phyloP scores from a whole-genome alignment of 1,140 invertebrate genomes.

The Drosophila bocqueti region DNA sequence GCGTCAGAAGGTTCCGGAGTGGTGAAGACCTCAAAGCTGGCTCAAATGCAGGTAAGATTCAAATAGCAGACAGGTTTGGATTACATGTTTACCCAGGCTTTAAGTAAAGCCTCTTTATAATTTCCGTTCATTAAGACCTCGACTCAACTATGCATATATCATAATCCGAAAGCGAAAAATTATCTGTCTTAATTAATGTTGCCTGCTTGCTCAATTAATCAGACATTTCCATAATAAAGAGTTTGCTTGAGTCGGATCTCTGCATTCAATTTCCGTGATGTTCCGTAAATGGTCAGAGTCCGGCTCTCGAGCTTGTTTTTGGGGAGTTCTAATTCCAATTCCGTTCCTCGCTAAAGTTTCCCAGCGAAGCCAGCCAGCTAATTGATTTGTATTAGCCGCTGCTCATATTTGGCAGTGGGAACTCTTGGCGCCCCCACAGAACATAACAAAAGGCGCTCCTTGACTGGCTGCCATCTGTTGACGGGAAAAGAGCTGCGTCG shows the following conservation, averaged over 20 bases:
- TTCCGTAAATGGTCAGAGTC: slow-evolving; percentile 44
- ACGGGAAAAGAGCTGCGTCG: slow-evolving; percentile 3
- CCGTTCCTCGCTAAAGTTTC: slow-evolving; percentile 31
- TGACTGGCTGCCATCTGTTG: slow-evolving; percentile 28
- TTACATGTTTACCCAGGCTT: slow-evolving; percentile 19
- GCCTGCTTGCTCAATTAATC: slow-evolving; percentile 40
- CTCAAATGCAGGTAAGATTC: slow-evolving; percentile 87
- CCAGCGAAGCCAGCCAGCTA: slow-evolving; percentile 36
- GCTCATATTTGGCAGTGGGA: slow-evolving; percentile 51
- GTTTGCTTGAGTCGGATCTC: slow-evolving; percentile 6
- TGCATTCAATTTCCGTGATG: slow-evolving; percentile 53
- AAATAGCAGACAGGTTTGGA: not conserved
- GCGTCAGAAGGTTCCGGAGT: slow-evolving; percentile 76
- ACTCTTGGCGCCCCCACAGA: slow-evolving; percentile 22
- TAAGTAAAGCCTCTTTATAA: not conserved
- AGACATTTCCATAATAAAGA: slow-evolving; percentile 30
- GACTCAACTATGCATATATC: slow-evolving; percentile 4
- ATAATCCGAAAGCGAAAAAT: slow-evolving; percentile 10
- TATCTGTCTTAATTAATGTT: slow-evolving; percentile 31
- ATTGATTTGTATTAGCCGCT: slow-evolving; percentile 54
- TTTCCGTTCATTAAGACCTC: slow-evolving; percentile 1
- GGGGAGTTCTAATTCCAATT: slow-evolving; percentile 35
- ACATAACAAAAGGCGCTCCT: slow-evolving; percentile 22
- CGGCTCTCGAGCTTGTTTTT: not conserved
- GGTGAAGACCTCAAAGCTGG: slow-evolving; percentile 85